These are phyloP conservation scores for Plemyria rubiginata DNA, from an alignment of 2,888 invertebrate species.

Conservation along the genomic window DNA sequence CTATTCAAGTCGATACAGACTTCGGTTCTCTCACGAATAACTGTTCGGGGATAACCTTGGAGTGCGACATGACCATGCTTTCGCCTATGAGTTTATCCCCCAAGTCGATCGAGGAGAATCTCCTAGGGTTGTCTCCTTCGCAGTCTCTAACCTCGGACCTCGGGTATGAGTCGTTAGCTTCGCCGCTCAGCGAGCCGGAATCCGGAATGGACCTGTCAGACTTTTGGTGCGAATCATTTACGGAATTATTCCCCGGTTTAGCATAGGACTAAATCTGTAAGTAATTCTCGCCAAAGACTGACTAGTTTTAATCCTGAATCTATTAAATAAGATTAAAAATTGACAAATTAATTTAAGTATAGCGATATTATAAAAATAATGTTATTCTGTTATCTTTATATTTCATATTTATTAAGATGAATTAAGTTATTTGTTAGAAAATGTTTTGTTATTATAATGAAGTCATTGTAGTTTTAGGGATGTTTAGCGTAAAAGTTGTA, in stretches of 20 bases:
- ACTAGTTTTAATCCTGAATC: conserved; percentile 63
- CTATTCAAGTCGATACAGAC: conserved; percentile 64
- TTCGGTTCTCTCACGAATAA: conserved; percentile 58
- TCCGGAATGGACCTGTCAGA: conserved; percentile 85
- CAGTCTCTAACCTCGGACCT: conserved; percentile 75
- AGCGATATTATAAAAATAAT: conserved; percentile 36
- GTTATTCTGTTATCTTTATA: conserved; percentile 20
- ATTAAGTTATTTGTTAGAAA: conserved; percentile 33
- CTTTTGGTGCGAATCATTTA: conserved; percentile 90
- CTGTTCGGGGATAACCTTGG: conserved; percentile 59
- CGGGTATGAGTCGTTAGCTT: conserved; percentile 79
- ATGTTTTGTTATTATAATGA: conserved; percentile 44
- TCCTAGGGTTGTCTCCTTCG: conserved; percentile 71
- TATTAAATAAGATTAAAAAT: conserved; percentile 52
- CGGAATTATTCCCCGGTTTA: conserved; percentile 91
- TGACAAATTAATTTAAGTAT: conserved; percentile 55
- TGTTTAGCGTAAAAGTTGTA: conserved; percentile 57
- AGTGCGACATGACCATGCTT: conserved; percentile 75
- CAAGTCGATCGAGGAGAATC: conserved; percentile 64
- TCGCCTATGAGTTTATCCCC: conserved; percentile 76
- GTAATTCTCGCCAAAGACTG: conserved; percentile 78
- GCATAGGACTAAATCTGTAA: conserved; percentile 75
- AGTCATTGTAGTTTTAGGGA: conserved; percentile 54
- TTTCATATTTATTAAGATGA: conserved; percentile 7
- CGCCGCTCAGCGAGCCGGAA: conserved; percentile 77